Evolutionary conservation across 2,888 invertebrate species (phyloP).

Genomic region (Ferrisia virgata): DNA sequence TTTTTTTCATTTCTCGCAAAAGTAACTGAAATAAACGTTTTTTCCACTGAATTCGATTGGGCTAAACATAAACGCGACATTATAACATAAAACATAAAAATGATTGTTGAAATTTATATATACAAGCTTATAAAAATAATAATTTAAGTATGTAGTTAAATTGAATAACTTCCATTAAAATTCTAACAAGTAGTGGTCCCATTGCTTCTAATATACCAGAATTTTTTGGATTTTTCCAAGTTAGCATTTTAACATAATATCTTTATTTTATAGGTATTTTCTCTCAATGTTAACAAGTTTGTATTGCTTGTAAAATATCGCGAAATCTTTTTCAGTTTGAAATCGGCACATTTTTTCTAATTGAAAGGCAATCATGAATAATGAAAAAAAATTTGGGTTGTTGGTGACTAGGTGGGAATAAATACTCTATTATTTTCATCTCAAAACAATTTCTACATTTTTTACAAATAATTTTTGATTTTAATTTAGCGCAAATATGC

Average conservation of each 20-base stretch:
- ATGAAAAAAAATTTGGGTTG: too few relatives aligned
- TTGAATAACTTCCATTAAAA: constrained; percentile 31
- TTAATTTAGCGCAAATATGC: too few relatives aligned
- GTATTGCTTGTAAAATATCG: background rate
- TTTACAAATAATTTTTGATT: too few relatives aligned
- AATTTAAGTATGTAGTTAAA: constrained; percentile 38
- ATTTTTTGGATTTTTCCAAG: constrained; percentile 9
- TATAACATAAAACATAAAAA: constrained; percentile 33
- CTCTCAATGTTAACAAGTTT: background rate
- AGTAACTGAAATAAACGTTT: constrained; percentile 17
- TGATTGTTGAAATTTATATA: constrained; percentile 41
- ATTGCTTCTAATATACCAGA: constrained; percentile 41
- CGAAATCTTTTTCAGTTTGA: background rate
- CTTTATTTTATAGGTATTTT: background rate
- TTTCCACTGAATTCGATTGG: background rate
- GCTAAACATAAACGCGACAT: constrained; percentile 20
- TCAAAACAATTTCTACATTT: too few relatives aligned
- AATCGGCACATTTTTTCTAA: background rate
- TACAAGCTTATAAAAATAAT: constrained; percentile 42
- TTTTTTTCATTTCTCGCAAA: background rate
- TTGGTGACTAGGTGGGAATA: too few relatives aligned
- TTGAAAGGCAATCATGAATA: background rate
- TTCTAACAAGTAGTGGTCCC: constrained; percentile 43
- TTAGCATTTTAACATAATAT: background rate
- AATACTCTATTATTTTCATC: too few relatives aligned